Evolutionary conservation across 2,888 invertebrate genomes (phyloP).

Genomic region (Calameuta filiformis): DNA sequence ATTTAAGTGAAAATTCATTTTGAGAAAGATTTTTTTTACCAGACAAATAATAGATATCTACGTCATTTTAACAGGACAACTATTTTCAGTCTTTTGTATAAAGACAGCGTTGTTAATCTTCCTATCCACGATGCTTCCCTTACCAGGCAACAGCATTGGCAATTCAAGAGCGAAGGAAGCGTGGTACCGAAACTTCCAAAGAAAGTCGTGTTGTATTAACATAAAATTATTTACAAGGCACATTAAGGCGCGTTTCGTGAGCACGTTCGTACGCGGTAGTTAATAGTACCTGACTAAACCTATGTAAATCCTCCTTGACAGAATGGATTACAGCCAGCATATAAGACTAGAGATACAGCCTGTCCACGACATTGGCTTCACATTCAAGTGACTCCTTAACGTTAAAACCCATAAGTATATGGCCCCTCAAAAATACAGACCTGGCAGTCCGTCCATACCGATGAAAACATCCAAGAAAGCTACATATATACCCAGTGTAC

Average conservation of each 20-base stretch:
- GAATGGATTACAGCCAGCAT: background rate
- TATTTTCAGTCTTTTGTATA: background rate
- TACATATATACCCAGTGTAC: too few species aligned
- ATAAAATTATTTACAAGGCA: background rate
- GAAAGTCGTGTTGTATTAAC: background rate
- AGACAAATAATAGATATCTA: background rate
- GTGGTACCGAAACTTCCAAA: background rate
- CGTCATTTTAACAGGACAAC: background rate
- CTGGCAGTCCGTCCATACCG: background rate
- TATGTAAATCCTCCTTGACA: background rate
- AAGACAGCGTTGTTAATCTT: background rate
- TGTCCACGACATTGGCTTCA: background rate
- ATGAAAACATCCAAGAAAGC: too few species aligned
- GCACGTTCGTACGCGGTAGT: background rate
- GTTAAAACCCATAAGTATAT: background rate
- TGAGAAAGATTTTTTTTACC: background rate
- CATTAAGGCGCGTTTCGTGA: background rate
- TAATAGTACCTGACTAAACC: background rate
- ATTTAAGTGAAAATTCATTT: too few species aligned
- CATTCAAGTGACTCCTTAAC: background rate
- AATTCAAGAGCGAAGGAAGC: background rate
- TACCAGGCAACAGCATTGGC: background rate
- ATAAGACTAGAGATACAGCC: background rate
- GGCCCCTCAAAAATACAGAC: too few species aligned
- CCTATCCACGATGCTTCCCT: background rate